These are phyloP conservation scores for Myocastor coypus DNA, from an alignment of 2,113 vertebrate species.

Conservation along the genomic window DNA sequence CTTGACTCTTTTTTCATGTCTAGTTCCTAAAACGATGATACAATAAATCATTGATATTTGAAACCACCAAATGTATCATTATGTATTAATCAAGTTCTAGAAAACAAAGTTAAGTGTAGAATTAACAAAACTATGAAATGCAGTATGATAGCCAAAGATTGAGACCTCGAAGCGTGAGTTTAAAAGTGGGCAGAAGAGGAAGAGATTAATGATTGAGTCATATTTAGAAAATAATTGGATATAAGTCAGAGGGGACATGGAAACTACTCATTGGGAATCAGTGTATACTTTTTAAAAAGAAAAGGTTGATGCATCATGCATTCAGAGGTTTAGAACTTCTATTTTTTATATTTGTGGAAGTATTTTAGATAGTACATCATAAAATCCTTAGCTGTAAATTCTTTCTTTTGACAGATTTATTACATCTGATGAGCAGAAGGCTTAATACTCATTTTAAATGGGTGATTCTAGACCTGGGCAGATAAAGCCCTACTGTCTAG, in stretches of 20 bases:
- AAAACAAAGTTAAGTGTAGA: background rate
- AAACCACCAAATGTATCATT: background rate
- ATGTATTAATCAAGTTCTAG: background rate
- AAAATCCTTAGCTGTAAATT: background rate
- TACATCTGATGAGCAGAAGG: background rate
- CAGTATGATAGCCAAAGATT: background rate
- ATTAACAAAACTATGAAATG: background rate
- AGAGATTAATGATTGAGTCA: background rate
- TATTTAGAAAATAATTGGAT: conserved; percentile 7
- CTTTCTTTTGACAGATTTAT: background rate
- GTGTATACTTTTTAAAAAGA: background rate
- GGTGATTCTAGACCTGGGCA: background rate
- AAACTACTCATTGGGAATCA: background rate
- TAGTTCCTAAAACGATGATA: background rate
- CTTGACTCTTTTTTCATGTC: background rate
- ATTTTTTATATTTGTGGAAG: background rate
- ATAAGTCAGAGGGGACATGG: background rate
- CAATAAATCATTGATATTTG: background rate
- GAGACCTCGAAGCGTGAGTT: background rate
- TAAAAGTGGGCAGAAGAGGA: background rate
- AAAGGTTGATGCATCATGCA: background rate
- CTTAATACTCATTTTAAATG: background rate
- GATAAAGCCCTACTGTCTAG: no score
- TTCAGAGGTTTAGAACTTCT: background rate
- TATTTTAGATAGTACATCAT: background rate